Evolutionary conservation across 2,888 invertebrate species (phyloP).

Genomic region (Stenodera caucasica): DNA sequence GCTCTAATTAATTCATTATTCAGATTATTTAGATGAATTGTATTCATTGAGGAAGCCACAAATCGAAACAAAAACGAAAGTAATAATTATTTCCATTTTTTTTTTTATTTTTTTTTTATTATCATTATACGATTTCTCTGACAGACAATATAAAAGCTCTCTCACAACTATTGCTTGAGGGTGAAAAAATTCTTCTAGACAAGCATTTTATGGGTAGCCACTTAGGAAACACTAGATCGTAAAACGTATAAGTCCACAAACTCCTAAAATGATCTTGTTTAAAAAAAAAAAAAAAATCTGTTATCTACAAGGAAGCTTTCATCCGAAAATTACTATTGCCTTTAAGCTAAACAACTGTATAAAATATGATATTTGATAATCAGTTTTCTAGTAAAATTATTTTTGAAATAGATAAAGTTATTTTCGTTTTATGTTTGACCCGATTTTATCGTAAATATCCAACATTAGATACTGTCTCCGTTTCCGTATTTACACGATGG

Average conservation of each 20-base stretch:
- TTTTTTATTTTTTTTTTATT: too few relatives aligned
- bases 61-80: too few relatives aligned
- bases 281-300: slow-evolving; percentile 5
- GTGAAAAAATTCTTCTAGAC: slow-evolving; percentile 1
- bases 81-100: too few relatives aligned
- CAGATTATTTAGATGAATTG: too few relatives aligned
- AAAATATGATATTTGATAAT: not conserved
- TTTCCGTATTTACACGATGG: not conserved
- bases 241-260: slow-evolving; percentile 4
- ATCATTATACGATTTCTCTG: too few relatives aligned
- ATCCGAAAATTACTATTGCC: not conserved
- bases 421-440: not conserved
- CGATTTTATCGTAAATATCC: not conserved
- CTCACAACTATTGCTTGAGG: not conserved
- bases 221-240: slow-evolving; percentile 7
- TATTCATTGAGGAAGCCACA: too few relatives aligned
- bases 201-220: slow-evolving; percentile 1
- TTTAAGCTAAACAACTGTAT: not conserved
- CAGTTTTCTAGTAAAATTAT: not conserved
- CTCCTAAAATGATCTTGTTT: not conserved
- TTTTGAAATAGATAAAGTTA: too few relatives aligned
- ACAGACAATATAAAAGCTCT: not conserved
- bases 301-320: slow-evolving; percentile 4
- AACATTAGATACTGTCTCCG: not conserved
- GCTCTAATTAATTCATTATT: too few relatives aligned